A percentile compares a stretch with the other conserved stretches of the same genome.
Conservation (phyloP, 2,113 vertebrate species). For the Dunckerocampus dactyliophorus region DNA sequence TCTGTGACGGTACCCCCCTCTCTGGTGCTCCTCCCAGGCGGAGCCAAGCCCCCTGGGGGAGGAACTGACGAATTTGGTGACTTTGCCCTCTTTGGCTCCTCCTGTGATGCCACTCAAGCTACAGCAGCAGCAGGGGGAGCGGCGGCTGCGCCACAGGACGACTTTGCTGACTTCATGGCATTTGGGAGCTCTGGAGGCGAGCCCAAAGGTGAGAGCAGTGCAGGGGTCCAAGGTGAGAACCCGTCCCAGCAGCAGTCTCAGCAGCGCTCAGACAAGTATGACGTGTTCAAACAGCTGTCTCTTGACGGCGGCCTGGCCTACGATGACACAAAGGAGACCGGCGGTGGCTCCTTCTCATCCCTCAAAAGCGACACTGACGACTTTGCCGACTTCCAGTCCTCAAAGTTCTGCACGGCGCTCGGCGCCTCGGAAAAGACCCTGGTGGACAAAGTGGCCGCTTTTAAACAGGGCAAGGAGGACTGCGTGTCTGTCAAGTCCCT, state of each 20-base stretch:
- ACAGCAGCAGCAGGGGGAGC: constrained; percentile 39
- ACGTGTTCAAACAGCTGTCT: constrained; percentile 90
- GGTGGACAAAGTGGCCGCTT: constrained; percentile 87
- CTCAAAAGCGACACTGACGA: constrained; percentile 83
- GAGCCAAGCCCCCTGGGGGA: constrained; percentile 67
- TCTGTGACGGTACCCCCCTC: constrained; percentile 54
- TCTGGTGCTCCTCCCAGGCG: constrained; percentile 59
- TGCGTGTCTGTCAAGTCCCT: constrained; percentile 93
- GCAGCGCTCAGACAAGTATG: constrained; percentile 77
- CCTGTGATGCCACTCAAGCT: constrained; percentile 62
- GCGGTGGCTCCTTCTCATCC: constrained; percentile 64
- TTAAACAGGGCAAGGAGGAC: constrained; percentile 95
- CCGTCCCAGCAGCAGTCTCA: constrained; percentile 46
- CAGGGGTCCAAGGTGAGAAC: constrained; percentile 60
- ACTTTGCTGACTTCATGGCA: constrained; percentile 98
- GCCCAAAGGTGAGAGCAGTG: constrained; percentile 54
- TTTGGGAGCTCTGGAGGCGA: constrained; percentile 79
- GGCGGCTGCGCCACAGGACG: constrained; percentile 74
- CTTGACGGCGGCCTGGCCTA: constrained; percentile 77
- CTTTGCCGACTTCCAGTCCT: constrained; percentile 93
- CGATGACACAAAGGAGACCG: constrained; percentile 82
- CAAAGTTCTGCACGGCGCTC: constrained; percentile 82
- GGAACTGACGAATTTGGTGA: constrained; percentile 88
- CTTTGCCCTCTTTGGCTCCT: constrained; percentile 88
- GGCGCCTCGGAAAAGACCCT: constrained; percentile 81